phyloP scores from a whole-genome alignment of 2,888 invertebrate species.

The Pristionchus mayeri region DNA sequence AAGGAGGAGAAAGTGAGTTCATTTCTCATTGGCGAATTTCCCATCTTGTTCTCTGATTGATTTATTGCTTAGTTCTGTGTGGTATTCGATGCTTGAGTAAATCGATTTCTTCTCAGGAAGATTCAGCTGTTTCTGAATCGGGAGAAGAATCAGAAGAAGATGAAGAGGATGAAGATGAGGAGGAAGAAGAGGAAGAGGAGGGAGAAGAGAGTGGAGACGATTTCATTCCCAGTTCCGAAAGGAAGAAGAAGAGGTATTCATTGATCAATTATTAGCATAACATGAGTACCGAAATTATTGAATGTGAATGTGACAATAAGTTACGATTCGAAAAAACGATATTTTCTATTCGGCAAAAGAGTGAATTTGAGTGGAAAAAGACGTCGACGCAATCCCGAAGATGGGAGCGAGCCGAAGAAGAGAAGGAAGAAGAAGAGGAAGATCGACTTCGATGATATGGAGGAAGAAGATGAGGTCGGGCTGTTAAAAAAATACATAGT shows the following conservation, averaged over 20 bases:
- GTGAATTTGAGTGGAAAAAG: conserved; percentile 27
- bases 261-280: no score
- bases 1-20: conserved; percentile 51
- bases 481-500: not conserved
- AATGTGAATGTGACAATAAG: not conserved
- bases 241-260: conserved; percentile 58
- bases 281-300: not conserved
- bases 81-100: no score
- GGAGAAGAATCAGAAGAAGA: conserved; percentile 56
- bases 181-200: conserved; percentile 80
- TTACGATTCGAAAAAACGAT: not conserved
- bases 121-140: conserved; percentile 33
- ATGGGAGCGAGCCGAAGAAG: conserved; percentile 45
- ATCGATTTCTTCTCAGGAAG: conserved; percentile 17
- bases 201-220: conserved; percentile 87
- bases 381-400: conserved; percentile 27
- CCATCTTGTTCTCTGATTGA: no score
- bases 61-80: no score
- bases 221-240: conserved; percentile 56
- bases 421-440: conserved; percentile 61
- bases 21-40: no score
- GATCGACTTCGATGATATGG: conserved; percentile 54
- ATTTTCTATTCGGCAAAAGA: no score
- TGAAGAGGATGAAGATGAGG: conserved; percentile 79
- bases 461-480: conserved; percentile 56